phyloP scores from a whole-genome alignment of 2,113 vertebrate genomes.

The Cygnus atratus region DNA sequence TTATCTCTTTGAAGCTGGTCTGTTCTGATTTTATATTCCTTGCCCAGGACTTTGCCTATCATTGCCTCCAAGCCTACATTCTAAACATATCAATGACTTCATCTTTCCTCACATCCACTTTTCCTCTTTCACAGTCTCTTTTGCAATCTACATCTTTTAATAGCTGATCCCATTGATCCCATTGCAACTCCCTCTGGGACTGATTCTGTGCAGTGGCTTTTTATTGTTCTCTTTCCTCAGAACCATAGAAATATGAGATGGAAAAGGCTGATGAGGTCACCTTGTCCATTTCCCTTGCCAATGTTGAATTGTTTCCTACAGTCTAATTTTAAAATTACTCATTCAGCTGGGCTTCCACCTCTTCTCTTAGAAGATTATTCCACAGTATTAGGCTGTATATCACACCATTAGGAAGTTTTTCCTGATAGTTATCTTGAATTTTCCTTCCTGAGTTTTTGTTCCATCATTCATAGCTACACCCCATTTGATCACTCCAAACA shows the following conservation, averaged over 20 bases:
- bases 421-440: constrained; percentile 36
- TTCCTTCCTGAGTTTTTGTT: constrained; percentile 51
- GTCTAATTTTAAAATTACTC: constrained; percentile 63
- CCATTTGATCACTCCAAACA: neutral
- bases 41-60: neutral
- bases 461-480: neutral
- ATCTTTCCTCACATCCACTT: neutral
- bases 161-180: neutral
- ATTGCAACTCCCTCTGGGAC: neutral
- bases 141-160: neutral
- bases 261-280: constrained; percentile 60
- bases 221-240: constrained; percentile 49
- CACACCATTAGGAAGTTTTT: constrained; percentile 33
- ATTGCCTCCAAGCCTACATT: neutral
- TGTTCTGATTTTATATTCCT: neutral
- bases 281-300: constrained; percentile 49
- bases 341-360: constrained; percentile 26
- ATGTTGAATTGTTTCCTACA: constrained; percentile 43
- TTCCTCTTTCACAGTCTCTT: constrained; percentile 10
- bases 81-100: neutral
- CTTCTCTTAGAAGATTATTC: constrained; percentile 51
- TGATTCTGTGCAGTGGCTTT: constrained; percentile 33
- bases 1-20: neutral
- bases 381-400: constrained; percentile 39
- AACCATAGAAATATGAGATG: constrained; percentile 57